A percentile compares a stretch with the other conserved stretches of the same genome.
phyloP scores from a whole-genome alignment of 2,113 vertebrate genomes.

The Neoarius graeffei region DNA sequence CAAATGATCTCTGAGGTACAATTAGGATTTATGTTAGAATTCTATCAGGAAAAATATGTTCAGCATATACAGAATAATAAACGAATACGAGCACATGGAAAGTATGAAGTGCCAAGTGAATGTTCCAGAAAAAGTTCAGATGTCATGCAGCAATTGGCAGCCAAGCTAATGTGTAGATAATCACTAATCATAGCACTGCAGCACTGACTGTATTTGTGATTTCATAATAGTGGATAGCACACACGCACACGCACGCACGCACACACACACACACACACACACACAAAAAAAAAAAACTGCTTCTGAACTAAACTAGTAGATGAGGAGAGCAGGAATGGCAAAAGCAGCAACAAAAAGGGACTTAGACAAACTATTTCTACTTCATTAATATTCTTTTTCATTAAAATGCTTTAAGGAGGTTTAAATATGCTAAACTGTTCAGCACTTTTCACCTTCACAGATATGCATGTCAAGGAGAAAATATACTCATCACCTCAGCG shows the following conservation, averaged over 20 bases:
- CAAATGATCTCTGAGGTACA: not conserved
- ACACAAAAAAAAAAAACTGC: no score
- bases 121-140: constrained; percentile 5
- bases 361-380: not conserved
- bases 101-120: not conserved
- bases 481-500: not conserved
- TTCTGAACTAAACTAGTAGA: not conserved
- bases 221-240: not conserved
- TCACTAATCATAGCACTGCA: constrained; percentile 4
- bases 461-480: not conserved
- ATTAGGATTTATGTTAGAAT: not conserved
- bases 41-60: not conserved
- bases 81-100: constrained; percentile 10
- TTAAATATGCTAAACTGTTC: constrained; percentile 1
- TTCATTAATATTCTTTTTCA: constrained; percentile 4
- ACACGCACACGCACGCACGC: not conserved
- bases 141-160: constrained; percentile 17
- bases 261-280: not conserved
- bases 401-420: not conserved
- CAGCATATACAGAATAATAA: constrained; percentile 6
- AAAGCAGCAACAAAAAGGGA: not conserved
- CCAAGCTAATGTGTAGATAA: not conserved
- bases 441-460: constrained; percentile 4
- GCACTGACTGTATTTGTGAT: not conserved
- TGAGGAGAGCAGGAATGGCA: not conserved